phyloP scores from a whole-genome alignment of 2,888 invertebrate species.

The Lordiphosa andalusiaca region DNA sequence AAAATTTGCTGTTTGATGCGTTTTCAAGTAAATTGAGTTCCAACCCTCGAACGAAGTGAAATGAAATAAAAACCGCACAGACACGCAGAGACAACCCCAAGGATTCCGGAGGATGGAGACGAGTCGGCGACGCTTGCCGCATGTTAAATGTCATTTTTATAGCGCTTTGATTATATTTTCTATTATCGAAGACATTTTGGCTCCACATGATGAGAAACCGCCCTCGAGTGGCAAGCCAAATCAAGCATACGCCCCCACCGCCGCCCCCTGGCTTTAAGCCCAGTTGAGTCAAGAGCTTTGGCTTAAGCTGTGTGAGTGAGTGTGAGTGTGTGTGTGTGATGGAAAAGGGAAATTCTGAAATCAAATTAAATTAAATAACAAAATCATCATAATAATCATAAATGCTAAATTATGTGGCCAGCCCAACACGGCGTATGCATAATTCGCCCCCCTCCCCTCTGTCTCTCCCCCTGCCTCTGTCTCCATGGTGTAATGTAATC shows the following conservation, averaged over 20 bases:
- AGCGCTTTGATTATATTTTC: conserved; percentile 75
- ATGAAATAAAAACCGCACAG: conserved; percentile 73
- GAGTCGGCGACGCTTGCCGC: conserved; percentile 69
- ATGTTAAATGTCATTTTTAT: conserved; percentile 75
- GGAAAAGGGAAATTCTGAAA: conserved; percentile 37
- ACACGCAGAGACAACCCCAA: conserved; percentile 19
- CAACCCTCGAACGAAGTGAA: conserved; percentile 69
- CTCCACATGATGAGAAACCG: conserved; percentile 33
- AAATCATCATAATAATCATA: conserved; percentile 71
- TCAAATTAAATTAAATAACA: conserved; percentile 75
- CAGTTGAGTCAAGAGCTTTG: conserved; percentile 26
- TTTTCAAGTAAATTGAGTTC: conserved; percentile 75
- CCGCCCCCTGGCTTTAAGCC: not conserved
- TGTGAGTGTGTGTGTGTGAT: conserved; percentile 5
- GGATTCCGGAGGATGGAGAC: conserved; percentile 40
- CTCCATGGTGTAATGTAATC: conserved; percentile 48
- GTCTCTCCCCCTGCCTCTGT: not conserved
- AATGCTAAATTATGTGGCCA: conserved; percentile 69
- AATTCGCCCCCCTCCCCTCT: conserved; percentile 33
- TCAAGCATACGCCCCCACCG: conserved; percentile 7
- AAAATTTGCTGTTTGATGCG: conserved; percentile 76
- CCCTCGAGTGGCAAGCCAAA: conserved; percentile 13
- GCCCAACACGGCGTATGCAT: conserved; percentile 67
- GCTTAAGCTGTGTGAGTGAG: conserved; percentile 25
- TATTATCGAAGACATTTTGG: conserved; percentile 71